phyloP scores from a whole-genome alignment of 2,113 vertebrate genomes.

The Pterocles orientalis region DNA sequence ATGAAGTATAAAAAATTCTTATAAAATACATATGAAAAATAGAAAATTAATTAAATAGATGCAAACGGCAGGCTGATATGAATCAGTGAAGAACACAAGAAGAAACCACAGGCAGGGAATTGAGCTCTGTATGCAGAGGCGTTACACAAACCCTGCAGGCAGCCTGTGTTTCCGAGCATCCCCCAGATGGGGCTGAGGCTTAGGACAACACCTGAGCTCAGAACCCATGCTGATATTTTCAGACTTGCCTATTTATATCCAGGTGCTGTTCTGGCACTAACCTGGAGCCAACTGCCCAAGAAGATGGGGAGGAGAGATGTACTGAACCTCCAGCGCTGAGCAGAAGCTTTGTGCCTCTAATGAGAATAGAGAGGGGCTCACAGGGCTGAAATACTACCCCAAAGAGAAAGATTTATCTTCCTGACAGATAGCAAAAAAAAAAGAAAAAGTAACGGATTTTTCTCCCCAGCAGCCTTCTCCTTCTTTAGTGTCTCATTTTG shows the following conservation, averaged over 20 bases:
- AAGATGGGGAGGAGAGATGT: background rate
- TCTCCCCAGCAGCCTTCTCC: background rate
- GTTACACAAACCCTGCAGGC: background rate
- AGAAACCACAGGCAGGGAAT: background rate
- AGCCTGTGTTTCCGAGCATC: background rate
- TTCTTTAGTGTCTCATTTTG: background rate
- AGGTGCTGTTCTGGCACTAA: background rate
- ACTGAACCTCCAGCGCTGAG: background rate
- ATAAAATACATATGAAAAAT: background rate
- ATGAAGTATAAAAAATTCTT: background rate
- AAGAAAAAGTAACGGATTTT: background rate
- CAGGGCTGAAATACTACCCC: background rate
- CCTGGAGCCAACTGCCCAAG: fast-evolving
- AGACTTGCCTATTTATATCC: background rate
- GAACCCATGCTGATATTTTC: background rate
- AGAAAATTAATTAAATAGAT: background rate
- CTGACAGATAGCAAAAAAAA: background rate
- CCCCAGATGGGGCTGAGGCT: background rate
- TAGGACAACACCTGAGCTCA: background rate
- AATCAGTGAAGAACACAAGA: background rate
- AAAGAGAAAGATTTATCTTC: background rate
- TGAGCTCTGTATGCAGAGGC: fast-evolving
- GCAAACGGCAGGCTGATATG: background rate
- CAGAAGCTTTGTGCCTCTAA: background rate
- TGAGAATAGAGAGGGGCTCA: background rate